Base-by-base conservation (phyloP, 2,113 vertebrate genomes). In the Tyrannus savana region DNA sequence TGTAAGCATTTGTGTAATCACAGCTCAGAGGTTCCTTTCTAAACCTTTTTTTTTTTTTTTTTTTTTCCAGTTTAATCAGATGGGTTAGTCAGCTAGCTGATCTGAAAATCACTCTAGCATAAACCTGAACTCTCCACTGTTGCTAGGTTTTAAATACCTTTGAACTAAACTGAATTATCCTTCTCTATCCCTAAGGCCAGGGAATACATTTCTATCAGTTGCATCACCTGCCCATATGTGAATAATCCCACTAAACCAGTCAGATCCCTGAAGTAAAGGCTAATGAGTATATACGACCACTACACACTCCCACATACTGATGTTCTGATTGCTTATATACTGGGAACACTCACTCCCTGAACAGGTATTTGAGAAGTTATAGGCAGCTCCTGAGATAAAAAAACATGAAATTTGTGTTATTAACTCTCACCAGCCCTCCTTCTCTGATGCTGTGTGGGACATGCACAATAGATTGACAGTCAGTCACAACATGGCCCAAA, bases 391-490 rank as follows among this genome's bases (percentile, higher is more conserved):
- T 60, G 9, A 86, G 72, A 76, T 17, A 35, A 4, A 58, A 55
- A 63, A 0, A 2, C 59, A 79, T 24, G 63, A 12, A 6, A 37
- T 85, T 85, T 63, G 41, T 4, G 1, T 76, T 58, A 91, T 76
- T 58, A 91, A 75, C 7, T 75, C 28, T 8, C 19, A 22, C 31
- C 41, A 27, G 9, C 21, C 5, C 8, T 27, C 5, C 23, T 33
- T 14, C 13, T 19, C 8, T 67, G 24, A 37, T 11, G 33, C 30
- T 31, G 35, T 39, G 24, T 33, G 66, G 17, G 24, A 62, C 50
- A 19, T 0, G 0, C 19, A 62, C 55, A 46, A 12, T 0, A 27
- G 41, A 74, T 41, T 3, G 33, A 21, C 50, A 37, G n/a, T 49
- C 66, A 58, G 52, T 31, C 31, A 68, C 4, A 17, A 37, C 21